Conservation (phyloP, 2,888 invertebrate genomes). For the Nemurella pictetii region DNA sequence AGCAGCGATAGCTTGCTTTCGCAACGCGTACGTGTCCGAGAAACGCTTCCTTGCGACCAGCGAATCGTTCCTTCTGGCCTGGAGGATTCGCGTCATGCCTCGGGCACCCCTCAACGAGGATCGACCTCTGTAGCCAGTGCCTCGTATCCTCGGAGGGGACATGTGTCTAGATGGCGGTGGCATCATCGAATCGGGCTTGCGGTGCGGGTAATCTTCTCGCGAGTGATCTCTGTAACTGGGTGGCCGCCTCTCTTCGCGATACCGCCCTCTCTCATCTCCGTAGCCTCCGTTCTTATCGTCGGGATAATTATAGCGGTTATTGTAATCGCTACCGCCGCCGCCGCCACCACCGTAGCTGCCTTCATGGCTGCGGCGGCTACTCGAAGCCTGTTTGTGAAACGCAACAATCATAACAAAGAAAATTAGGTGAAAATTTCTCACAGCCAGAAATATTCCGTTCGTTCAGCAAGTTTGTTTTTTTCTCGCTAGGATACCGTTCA, state of each 20-base stretch:
- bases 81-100: slow-evolving; percentile 41
- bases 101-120: slow-evolving; percentile 40
- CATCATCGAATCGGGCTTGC: slow-evolving; percentile 41
- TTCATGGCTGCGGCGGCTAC: slow-evolving; percentile 44
- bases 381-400: slow-evolving; percentile 43
- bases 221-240: slow-evolving; percentile 41
- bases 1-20: slow-evolving; percentile 41
- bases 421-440: neutral
- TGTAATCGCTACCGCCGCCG: slow-evolving; percentile 41
- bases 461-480: slow-evolving; percentile 30
- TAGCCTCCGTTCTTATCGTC: slow-evolving; percentile 42
- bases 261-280: slow-evolving; percentile 42
- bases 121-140: slow-evolving; percentile 42
- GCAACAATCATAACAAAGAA: slow-evolving; percentile 30
- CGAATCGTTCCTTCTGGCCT: slow-evolving; percentile 40
- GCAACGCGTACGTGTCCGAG: slow-evolving; percentile 41
- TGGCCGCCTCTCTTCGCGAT: slow-evolving; percentile 43
- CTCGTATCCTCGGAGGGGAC: slow-evolving; percentile 41
- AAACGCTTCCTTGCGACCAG: slow-evolving; percentile 41
- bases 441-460: slow-evolving; percentile 10
- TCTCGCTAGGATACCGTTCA: neutral
- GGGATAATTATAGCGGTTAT: slow-evolving; percentile 43
- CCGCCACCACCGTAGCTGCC: slow-evolving; percentile 41
- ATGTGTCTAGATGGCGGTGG: slow-evolving; percentile 40
- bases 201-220: slow-evolving; percentile 42